Percentiles rank a stretch among this genome's conserved stretches.
Evolutionary conservation across 2,888 invertebrate genomes (phyloP).

Genomic region (Lasiommata megera): DNA sequence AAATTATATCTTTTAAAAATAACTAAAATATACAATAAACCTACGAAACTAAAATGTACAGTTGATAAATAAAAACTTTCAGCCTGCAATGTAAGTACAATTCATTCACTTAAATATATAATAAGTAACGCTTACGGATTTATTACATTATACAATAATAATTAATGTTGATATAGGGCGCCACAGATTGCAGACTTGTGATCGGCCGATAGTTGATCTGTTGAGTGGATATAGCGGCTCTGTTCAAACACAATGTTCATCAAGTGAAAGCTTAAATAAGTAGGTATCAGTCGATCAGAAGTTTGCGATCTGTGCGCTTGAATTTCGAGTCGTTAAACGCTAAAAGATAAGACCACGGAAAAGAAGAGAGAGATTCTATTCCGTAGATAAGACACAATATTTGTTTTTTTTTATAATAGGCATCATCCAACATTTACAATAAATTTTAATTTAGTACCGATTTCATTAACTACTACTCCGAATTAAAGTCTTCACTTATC

Average conservation of each 20-base stretch:
- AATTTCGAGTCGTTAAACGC: constrained; percentile 25
- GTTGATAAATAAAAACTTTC: constrained; percentile 21
- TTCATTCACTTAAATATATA: constrained; percentile 23
- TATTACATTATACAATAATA: constrained; percentile 15
- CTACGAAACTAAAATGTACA: constrained; percentile 18
- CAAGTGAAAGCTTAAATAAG: no score
- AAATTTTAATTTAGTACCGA: constrained; percentile 36
- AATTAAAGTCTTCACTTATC: constrained; percentile 29
- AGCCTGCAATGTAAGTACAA: constrained; percentile 23
- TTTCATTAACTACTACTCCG: constrained; percentile 25
- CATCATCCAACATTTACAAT: constrained; percentile 36
- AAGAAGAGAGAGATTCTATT: no score
- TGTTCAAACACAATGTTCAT: neutral
- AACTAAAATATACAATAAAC: constrained; percentile 11
- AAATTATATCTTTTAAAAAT: constrained; percentile 12
- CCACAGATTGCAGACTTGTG: neutral
- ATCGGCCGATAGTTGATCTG: neutral
- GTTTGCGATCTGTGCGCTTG: neutral
- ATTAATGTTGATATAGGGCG: neutral
- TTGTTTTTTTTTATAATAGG: constrained; percentile 12
- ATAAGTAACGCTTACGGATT: constrained; percentile 25
- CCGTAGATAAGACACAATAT: constrained; percentile 30
- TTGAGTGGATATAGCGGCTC: neutral
- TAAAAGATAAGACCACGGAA: neutral
- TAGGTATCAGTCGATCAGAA: neutral